Evolutionary conservation across 2,113 vertebrate species (phyloP).

Genomic region (Paracanthobrama guichenoti): DNA sequence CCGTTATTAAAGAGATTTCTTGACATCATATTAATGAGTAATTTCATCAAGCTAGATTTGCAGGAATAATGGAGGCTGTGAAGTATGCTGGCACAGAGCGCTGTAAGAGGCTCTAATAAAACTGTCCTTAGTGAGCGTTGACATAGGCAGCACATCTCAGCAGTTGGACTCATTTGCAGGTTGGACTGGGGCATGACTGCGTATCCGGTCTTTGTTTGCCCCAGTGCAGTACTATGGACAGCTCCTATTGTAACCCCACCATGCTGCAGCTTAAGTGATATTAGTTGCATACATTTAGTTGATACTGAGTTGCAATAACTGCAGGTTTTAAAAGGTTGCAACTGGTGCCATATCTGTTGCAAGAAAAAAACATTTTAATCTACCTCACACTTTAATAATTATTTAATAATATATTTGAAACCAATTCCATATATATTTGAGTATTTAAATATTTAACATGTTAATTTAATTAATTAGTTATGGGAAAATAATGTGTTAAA

Average conservation of each 20-base stretch:
- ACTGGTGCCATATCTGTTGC: not conserved
- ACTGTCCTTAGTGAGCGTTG: not conserved
- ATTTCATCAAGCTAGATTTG: not conserved
- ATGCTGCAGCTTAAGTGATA: conserved; percentile 33
- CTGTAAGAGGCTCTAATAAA: conserved; percentile 7
- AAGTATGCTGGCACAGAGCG: not conserved
- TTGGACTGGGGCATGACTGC: conserved; percentile 48
- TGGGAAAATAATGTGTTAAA: too few species aligned
- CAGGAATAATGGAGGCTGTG: not conserved
- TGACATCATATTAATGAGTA: conserved; percentile 6
- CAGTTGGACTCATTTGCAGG: conserved; percentile 38
- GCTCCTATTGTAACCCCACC: conserved; percentile 61
- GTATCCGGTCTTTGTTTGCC: conserved; percentile 61
- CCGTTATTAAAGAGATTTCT: not conserved
- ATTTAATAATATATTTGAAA: not conserved
- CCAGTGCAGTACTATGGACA: conserved; percentile 74
- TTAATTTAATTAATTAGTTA: too few species aligned
- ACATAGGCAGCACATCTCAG: conserved; percentile 12
- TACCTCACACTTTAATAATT: not conserved
- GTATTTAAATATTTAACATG: too few species aligned
- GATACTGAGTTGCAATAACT: not conserved
- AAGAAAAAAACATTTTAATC: not conserved
- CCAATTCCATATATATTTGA: not conserved
- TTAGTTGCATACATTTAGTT: too few species aligned
- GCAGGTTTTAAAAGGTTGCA: not conserved